phyloP scores from a whole-genome alignment of 1,140 invertebrate species.

The Drosophila leontia region DNA sequence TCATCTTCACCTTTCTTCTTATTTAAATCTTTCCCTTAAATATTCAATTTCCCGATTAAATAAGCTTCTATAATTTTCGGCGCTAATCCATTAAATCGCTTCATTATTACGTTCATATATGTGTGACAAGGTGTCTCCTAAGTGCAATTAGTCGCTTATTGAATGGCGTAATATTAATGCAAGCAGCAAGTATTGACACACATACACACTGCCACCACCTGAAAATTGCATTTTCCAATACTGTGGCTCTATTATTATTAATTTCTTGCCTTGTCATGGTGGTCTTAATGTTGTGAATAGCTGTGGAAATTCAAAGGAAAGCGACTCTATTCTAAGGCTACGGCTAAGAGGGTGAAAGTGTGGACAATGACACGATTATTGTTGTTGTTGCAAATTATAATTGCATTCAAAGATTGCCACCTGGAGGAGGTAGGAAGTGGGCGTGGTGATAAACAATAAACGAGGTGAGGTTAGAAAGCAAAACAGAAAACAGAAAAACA shows the following conservation, averaged over 20 bases:
- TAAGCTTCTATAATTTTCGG: background rate
- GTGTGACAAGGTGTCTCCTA: background rate
- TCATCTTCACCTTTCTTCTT: background rate
- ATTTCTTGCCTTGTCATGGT: background rate
- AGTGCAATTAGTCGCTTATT: conserved; percentile 5
- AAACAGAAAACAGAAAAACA: background rate
- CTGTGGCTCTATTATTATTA: conserved; percentile 2
- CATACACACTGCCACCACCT: background rate
- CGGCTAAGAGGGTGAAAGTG: conserved; percentile 10
- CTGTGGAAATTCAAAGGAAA: conserved; percentile 18
- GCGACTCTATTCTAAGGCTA: conserved; percentile 19
- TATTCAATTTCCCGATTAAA: background rate
- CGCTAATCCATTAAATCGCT: background rate
- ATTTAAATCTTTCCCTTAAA: background rate
- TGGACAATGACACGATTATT: conserved; percentile 16
- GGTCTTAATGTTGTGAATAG: conserved; percentile 19
- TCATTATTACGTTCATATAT: too few relatives aligned
- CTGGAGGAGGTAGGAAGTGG: conserved; percentile 6
- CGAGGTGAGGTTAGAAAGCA: conserved; percentile 17
- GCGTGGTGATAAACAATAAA: conserved; percentile 36
- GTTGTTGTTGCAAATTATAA: conserved; percentile 31
- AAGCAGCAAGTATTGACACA: background rate
- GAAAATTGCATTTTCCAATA: background rate
- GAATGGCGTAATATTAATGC: conserved; percentile 2
- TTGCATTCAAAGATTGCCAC: conserved; percentile 20